These are phyloP conservation scores for Drosophila kurseongensis DNA, from an alignment of 1,140 invertebrate genomes.

Conservation along the genomic window DNA sequence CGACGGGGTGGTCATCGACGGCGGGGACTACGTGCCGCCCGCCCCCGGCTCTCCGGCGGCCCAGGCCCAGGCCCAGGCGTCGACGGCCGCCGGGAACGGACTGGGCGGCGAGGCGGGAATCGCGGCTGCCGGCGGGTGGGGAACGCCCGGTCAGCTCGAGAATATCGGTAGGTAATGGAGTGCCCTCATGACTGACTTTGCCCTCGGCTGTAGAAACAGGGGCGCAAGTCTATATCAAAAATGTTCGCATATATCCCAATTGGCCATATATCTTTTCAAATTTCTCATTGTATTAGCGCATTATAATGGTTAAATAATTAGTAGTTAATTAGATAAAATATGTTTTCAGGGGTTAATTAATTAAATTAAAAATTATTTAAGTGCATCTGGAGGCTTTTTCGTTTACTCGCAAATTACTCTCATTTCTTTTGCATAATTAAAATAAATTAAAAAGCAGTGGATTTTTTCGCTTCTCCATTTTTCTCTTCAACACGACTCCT, in stretches of 20 bases:
- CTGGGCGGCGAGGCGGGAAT: constrained; percentile 78
- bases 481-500: constrained; percentile 3
- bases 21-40: constrained; percentile 79
- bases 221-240: no score
- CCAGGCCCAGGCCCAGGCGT: constrained; percentile 74
- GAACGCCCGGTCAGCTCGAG: constrained; percentile 76
- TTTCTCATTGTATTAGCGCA: no score
- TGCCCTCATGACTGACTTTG: no score
- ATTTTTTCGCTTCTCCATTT: constrained; percentile 10
- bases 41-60: constrained; percentile 69
- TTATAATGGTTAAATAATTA: no score
- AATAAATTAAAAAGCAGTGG: constrained; percentile 58
- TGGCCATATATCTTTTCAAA: no score
- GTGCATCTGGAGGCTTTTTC: constrained; percentile 9
- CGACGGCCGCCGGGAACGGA: constrained; percentile 69
- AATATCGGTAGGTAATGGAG: constrained; percentile 68
- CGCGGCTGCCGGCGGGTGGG: constrained; percentile 82
- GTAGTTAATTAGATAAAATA: no score
- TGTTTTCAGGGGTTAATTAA: constrained; percentile 3
- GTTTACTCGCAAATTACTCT: constrained; percentile 11
- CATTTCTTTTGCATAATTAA: constrained; percentile 34
- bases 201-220: no score
- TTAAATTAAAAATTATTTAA: constrained; percentile 15
- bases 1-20: constrained; percentile 92
- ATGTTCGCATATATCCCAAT: no score